Evolutionary conservation across 2,888 invertebrate genomes (phyloP).

Genomic region (Serripes groenlandicus): DNA sequence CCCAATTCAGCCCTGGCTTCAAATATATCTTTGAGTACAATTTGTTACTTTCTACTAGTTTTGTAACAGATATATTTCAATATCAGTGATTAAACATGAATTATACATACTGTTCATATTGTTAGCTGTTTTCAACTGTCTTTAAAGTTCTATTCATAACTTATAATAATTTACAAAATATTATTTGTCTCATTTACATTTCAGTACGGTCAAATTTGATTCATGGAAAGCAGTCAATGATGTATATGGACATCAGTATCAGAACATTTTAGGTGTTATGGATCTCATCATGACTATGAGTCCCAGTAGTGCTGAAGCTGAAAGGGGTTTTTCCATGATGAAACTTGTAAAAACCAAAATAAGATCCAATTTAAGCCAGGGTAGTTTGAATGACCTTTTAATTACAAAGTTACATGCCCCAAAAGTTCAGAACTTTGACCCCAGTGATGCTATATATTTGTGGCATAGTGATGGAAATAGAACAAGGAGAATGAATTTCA

Average conservation of each 20-base stretch:
- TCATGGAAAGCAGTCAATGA: background rate
- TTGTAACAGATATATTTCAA: too few species aligned
- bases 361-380: background rate
- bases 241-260: background rate
- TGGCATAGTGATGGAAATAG: constrained; percentile 20
- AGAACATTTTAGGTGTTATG: background rate
- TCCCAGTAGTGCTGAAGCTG: constrained; percentile 48
- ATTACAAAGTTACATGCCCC: background rate
- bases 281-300: constrained; percentile 34
- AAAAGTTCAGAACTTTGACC: background rate
- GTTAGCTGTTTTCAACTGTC: too few species aligned
- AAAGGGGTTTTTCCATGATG: constrained; percentile 47
- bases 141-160: too few species aligned
- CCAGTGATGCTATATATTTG: constrained; percentile 3
- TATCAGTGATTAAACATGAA: too few species aligned
- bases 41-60: too few species aligned
- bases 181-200: too few species aligned
- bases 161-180: too few species aligned
- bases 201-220: too few species aligned
- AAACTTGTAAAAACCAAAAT: constrained; percentile 11
- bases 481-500: background rate
- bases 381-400: background rate
- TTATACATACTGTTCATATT: too few species aligned
- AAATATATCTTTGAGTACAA: too few species aligned
- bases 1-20: too few species aligned